A percentile compares a stretch with the other conserved stretches of the same genome.
Conservation (phyloP, 2,888 invertebrate genomes). For the Melikaiella ostensackeni region DNA sequence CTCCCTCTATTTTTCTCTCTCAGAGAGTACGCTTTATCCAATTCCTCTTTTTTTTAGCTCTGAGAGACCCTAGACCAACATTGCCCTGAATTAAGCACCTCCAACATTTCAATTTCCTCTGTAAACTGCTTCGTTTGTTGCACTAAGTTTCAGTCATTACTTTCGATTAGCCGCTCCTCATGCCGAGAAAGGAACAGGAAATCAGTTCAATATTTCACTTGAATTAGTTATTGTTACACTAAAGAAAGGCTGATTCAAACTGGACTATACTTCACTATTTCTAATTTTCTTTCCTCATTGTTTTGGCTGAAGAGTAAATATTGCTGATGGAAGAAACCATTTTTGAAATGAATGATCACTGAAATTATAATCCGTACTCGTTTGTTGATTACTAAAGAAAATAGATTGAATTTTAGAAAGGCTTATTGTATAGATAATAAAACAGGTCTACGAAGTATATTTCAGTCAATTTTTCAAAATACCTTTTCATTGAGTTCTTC, state of each 20-base stretch:
- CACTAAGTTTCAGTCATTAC: not conserved
- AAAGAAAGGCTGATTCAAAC: conserved; percentile 25
- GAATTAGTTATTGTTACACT: conserved; percentile 25
- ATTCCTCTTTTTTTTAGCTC: not conserved
- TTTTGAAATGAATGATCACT: not conserved
- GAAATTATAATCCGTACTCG: not conserved
- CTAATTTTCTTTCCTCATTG: conserved; percentile 1
- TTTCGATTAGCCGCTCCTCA: conserved; percentile 10
- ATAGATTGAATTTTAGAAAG: too few species aligned
- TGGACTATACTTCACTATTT: conserved; percentile 23
- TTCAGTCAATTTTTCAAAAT: too few species aligned
- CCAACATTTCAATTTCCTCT: conserved; percentile 27
- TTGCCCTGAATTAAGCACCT: conserved; percentile 12
- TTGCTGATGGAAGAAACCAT: not conserved
- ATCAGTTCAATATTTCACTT: conserved; percentile 22
- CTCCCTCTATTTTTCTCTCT: too few species aligned
- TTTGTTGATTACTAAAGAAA: not conserved
- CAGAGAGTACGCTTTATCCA: not conserved
- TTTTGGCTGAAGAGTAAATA: not conserved
- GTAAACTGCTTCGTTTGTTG: conserved; percentile 26
- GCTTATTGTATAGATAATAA: too few species aligned
- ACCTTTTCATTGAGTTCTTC: too few species aligned
- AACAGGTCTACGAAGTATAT: too few species aligned
- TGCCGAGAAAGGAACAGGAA: not conserved
- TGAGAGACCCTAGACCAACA: not conserved